Conservation (phyloP, 2,888 invertebrate species). For the Biston stratarius region DNA sequence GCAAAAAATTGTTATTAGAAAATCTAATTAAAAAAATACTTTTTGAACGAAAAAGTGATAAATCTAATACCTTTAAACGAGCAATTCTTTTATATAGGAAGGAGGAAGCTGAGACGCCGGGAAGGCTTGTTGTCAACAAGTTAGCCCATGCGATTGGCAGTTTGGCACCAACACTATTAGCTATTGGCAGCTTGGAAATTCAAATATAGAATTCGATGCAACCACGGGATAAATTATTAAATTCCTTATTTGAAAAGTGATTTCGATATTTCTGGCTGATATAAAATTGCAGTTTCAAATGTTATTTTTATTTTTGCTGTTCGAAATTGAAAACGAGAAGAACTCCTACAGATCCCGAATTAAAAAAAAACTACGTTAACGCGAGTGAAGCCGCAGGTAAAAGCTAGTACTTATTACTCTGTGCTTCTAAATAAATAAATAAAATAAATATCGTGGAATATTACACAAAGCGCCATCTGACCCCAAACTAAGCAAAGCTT, state of each 20-base stretch:
- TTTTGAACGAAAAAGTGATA: not conserved
- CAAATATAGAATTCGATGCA: slow-evolving; percentile 27
- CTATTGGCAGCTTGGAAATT: slow-evolving; percentile 32
- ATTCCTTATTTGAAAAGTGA: slow-evolving; percentile 18
- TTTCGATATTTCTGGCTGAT: slow-evolving; percentile 8
- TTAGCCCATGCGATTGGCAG: slow-evolving; percentile 18
- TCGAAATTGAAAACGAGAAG: not conserved
- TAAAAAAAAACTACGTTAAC: no score
- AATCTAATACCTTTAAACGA: no score
- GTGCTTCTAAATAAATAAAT: no score
- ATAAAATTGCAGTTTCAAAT: not conserved
- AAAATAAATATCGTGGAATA: no score
- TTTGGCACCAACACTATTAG: slow-evolving; percentile 22
- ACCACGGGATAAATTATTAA: slow-evolving; percentile 15
- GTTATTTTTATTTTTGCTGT: not conserved
- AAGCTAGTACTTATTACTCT: no score
- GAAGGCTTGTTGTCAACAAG: slow-evolving; percentile 17
- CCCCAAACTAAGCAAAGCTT: no score
- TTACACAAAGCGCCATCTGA: no score
- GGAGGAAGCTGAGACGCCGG: not conserved
- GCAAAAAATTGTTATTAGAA: no score
- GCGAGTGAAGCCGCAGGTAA: no score
- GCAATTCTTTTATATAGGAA: not conserved
- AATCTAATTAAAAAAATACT: no score
- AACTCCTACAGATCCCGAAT: no score